phyloP scores from a whole-genome alignment of 2,888 invertebrate species.

The Hyppa rectilinea region DNA sequence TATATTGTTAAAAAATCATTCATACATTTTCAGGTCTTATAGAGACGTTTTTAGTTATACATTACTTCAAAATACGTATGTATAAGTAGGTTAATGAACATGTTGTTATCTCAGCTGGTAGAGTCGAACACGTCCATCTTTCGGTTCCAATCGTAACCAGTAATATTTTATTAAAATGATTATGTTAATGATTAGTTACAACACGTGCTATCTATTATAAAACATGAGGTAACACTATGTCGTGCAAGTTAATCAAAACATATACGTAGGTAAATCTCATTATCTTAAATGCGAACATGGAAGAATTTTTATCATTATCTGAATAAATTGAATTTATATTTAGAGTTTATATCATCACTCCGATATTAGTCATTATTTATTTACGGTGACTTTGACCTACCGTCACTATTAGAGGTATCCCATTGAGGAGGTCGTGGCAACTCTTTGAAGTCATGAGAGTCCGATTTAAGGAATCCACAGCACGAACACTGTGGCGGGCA shows the following conservation, averaged over 20 bases:
- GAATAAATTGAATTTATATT: constrained; percentile 45
- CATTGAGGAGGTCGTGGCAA: constrained; percentile 83
- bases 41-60: not conserved
- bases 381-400: constrained; percentile 59
- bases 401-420: constrained; percentile 79
- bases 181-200: constrained; percentile 19
- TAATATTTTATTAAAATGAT: constrained; percentile 16
- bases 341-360: constrained; percentile 37
- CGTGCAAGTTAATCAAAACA: constrained; percentile 35
- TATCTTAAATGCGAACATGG: constrained; percentile 48
- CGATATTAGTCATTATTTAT: constrained; percentile 35
- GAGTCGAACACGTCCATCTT: constrained; percentile 1
- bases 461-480: constrained; percentile 72
- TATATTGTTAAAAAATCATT: not conserved
- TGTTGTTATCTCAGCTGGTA: constrained; percentile 36
- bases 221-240: constrained; percentile 56
- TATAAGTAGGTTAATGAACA: not conserved
- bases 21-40: not conserved
- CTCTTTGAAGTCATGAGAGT: constrained; percentile 83
- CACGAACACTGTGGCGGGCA: constrained; percentile 76
- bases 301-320: constrained; percentile 32
- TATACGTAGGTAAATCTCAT: constrained; percentile 29
- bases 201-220: constrained; percentile 55
- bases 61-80: not conserved
- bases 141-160: not conserved